These are phyloP conservation scores for Anabacerthia variegaticeps DNA, from an alignment of 2,797 vertebrate genomes.

Conservation along the genomic window DNA sequence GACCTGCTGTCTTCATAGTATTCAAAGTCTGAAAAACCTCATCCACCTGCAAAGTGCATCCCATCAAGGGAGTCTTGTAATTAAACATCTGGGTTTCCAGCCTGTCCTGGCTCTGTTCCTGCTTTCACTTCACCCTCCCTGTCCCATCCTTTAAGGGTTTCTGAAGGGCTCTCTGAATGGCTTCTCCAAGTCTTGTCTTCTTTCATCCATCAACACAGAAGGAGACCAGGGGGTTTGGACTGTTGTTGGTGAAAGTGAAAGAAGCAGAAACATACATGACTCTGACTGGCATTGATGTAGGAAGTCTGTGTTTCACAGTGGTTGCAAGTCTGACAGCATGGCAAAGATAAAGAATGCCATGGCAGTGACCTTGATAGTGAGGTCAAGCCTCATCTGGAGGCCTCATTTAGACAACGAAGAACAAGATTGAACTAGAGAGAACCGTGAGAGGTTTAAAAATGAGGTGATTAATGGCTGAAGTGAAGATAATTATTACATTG, in stretches of 20 bases:
- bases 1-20: background rate
- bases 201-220: conserved; percentile 43
- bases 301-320: background rate
- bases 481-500: conserved; percentile 1
- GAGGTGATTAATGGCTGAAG: conserved; percentile 29
- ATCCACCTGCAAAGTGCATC: background rate
- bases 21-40: background rate
- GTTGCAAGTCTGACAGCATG: conserved; percentile 8
- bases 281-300: background rate
- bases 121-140: background rate
- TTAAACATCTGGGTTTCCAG: background rate
- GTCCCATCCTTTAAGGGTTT: conserved; percentile 36
- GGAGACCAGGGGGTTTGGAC: conserved; percentile 46
- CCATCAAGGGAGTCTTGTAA: background rate
- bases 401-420: conserved; percentile 39
- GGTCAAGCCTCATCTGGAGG: conserved; percentile 3
- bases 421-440: conserved; percentile 37
- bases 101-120: background rate
- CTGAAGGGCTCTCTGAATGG: conserved; percentile 28
- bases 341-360: conserved; percentile 48
- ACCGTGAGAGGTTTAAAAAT: conserved; percentile 40
- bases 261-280: background rate
- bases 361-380: background rate
- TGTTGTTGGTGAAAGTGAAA: conserved; percentile 48
- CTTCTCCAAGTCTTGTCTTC: conserved; percentile 24